Evolutionary conservation across 2,888 invertebrate species (phyloP), one percentile per base, ranked within the genome.

Genomic region (Chelonus formosanus): DNA sequence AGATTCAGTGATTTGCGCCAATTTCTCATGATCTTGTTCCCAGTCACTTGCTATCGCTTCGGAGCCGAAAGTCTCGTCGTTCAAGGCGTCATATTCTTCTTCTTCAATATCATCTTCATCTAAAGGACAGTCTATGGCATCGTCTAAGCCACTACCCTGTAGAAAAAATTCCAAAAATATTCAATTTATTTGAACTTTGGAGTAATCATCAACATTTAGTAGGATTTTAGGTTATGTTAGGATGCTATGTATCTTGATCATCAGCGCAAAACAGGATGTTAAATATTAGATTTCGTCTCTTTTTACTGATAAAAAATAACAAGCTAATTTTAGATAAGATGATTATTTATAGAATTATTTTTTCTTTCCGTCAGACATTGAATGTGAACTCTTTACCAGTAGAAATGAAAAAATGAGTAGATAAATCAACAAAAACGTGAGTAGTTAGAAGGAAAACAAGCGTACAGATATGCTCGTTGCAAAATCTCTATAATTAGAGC

Each of bases 81-180:
- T 96, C 71, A 95, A 88, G 0, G 95, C 95, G 86, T 96, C 95
- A 84, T 95, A 95, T 78, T 94, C 94, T 71, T 94, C 94, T 77
- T 92, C 93, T 52, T 87, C 85, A 54, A 88, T 90, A 73, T 91
- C 90, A 60, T 83, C 83, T 65, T 89, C 89, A 80, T 89, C 88
- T 83, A 88, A 72, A 36, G 79, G 76, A 67, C 80, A 79, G 61
- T 82, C 82, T 69, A 80, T 70, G 63, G 78, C 81, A 74, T 82
- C 80, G 36, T 81, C 81, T 74, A 81, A 75, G 69, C 73, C 73
- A 74, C 73, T 72, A 58, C 71, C 73, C 72, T 75, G 56, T n/a
- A 48, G n/a, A 6, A 47, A 58, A 56, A 44, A 36, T 35, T 20
- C 20, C 20, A 1, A 31, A 34, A 3, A 32, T 53, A 35, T 34